Percentiles rank a stretch among this genome's conserved stretches.
Evolutionary conservation across 2,113 vertebrate species (phyloP).

Genomic region (Mustela lutreola): DNA sequence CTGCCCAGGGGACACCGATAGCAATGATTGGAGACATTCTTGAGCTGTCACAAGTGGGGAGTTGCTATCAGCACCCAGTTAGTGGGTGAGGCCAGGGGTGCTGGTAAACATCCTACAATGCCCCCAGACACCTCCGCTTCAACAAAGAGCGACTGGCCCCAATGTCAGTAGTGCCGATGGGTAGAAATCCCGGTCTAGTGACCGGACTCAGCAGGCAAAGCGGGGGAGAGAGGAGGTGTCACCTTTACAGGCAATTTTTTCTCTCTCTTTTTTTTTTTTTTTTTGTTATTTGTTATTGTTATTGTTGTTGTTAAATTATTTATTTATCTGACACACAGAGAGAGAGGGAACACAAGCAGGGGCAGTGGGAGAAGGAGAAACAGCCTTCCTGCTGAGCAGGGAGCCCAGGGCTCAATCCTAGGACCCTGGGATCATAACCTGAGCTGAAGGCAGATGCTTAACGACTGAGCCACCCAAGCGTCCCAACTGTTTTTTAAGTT

Average conservation of each 20-base stretch:
- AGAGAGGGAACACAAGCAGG: too few relatives aligned
- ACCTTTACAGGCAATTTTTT: not conserved
- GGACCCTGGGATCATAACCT: too few relatives aligned
- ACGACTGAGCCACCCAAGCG: too few relatives aligned
- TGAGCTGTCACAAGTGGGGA: not conserved
- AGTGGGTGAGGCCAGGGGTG: not conserved
- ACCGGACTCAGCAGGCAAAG: not conserved
- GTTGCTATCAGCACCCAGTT: not conserved
- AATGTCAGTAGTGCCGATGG: accelerated
- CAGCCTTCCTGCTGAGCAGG: too few relatives aligned
- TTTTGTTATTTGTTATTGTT: too few relatives aligned
- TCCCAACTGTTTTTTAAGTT: not conserved
- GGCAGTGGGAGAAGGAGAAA: too few relatives aligned
- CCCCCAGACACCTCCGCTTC: not conserved
- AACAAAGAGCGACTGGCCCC: accelerated
- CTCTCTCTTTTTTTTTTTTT: not conserved
- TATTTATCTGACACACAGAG: too few relatives aligned
- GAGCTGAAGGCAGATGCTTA: too few relatives aligned
- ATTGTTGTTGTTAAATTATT: too few relatives aligned
- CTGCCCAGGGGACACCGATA: too few relatives aligned
- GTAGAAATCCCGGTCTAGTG: not conserved
- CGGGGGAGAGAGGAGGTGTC: accelerated
- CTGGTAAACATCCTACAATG: not conserved
- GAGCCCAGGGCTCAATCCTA: too few relatives aligned
- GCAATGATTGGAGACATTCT: not conserved